Evolutionary conservation across 2,888 invertebrate species (phyloP).

Genomic region (Cephus runcator): DNA sequence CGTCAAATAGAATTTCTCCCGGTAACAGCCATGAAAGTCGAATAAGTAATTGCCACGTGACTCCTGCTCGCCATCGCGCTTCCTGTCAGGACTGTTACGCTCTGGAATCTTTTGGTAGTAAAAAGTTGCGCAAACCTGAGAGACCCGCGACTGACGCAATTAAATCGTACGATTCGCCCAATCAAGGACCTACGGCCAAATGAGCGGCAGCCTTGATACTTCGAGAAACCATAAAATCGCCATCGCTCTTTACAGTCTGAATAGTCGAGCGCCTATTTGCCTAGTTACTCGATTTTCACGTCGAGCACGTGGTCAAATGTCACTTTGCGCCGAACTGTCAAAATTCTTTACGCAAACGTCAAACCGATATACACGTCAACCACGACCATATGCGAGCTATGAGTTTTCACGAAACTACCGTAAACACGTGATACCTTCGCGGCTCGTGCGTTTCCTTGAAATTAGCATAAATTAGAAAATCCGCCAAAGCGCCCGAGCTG

Average conservation of each 20-base stretch:
- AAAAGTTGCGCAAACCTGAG: not conserved
- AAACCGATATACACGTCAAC: not conserved
- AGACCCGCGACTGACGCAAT: not conserved
- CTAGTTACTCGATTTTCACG: not conserved
- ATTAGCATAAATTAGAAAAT: slow-evolving; percentile 1
- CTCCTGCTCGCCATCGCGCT: not conserved
- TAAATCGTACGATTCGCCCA: not conserved
- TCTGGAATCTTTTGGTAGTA: not conserved
- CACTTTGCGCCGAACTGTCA: not conserved
- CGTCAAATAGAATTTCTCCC: not conserved
- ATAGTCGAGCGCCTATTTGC: not conserved
- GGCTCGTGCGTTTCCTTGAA: not conserved
- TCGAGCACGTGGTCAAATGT: not conserved
- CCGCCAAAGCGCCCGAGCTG: not conserved
- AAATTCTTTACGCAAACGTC: not conserved
- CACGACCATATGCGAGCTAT: not conserved
- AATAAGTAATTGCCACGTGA: not conserved
- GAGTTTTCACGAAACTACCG: not conserved
- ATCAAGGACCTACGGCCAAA: not conserved
- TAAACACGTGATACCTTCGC: not conserved
- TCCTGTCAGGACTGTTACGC: not conserved
- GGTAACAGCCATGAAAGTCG: not conserved
- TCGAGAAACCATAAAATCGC: not conserved
- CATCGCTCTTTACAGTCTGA: not conserved
- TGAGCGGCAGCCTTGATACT: not conserved